Conservation (phyloP, 1,140 invertebrate species). For the Bombus difficillimus region DNA sequence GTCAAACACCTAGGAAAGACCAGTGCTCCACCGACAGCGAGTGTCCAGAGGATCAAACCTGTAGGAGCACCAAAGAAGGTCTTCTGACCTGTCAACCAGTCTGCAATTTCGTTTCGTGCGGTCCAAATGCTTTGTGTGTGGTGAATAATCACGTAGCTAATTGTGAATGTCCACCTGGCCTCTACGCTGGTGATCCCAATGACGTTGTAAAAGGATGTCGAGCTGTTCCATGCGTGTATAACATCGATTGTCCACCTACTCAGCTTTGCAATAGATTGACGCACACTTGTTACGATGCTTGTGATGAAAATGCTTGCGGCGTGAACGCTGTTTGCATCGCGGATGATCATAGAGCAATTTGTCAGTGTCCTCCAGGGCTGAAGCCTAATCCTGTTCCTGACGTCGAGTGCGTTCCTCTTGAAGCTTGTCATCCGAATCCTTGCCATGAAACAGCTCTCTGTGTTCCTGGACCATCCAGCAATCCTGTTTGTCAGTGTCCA, state of each 20-base stretch:
- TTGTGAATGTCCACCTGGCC: conserved; percentile 93
- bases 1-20: conserved; percentile 87
- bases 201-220: conserved; percentile 89
- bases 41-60: conserved; percentile 91
- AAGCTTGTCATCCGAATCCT: conserved; percentile 89
- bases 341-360: conserved; percentile 91
- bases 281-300: conserved; percentile 92
- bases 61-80: conserved; percentile 82
- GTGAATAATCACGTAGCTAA: conserved; percentile 94
- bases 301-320: conserved; percentile 91
- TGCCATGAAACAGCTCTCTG: conserved; percentile 92
- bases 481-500: conserved; percentile 89
- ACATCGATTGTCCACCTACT: conserved; percentile 89
- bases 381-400: conserved; percentile 91
- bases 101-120: conserved; percentile 90
- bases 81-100: conserved; percentile 86
- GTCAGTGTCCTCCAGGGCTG: conserved; percentile 93
- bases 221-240: conserved; percentile 92
- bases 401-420: conserved; percentile 87
- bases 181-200: conserved; percentile 92
- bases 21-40: conserved; percentile 91
- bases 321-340: conserved; percentile 94
- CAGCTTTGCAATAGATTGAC: conserved; percentile 92
- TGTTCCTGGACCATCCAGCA: conserved; percentile 83
- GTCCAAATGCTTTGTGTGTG: conserved; percentile 92